Evolutionary conservation across 2,113 vertebrate species (phyloP).

Genomic region (Turdus rufiventris): DNA sequence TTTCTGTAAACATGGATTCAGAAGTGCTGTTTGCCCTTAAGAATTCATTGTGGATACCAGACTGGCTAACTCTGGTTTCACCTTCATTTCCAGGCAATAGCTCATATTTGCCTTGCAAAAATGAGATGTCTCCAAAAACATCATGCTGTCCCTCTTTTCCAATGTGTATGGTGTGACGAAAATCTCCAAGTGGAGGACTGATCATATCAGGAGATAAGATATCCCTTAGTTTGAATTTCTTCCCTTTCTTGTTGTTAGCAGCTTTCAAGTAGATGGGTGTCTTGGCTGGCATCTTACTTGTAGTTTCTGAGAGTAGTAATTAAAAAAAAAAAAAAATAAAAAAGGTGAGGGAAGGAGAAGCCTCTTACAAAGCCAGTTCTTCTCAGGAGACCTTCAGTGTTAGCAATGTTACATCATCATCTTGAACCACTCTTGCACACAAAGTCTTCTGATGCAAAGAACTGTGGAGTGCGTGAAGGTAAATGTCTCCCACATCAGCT

Average conservation of each 20-base stretch:
- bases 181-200: slow-evolving; percentile 95
- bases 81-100: slow-evolving; percentile 86
- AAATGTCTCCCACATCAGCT: neutral
- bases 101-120: slow-evolving; percentile 95
- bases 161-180: slow-evolving; percentile 97
- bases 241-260: slow-evolving; percentile 91
- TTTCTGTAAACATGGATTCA: slow-evolving; percentile 86
- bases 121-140: slow-evolving; percentile 96
- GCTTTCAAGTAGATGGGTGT: slow-evolving; percentile 97
- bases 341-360: neutral
- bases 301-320: neutral
- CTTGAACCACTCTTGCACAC: neutral
- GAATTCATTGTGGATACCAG: slow-evolving; percentile 83
- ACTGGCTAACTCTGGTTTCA: slow-evolving; percentile 71
- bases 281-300: slow-evolving; percentile 90
- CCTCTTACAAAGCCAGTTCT: neutral
- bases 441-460: neutral
- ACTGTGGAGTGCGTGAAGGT: neutral
- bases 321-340: neutral
- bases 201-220: slow-evolving; percentile 98
- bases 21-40: slow-evolving; percentile 92
- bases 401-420: slow-evolving; percentile 35
- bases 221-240: slow-evolving; percentile 93
- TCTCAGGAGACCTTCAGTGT: neutral
- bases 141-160: slow-evolving; percentile 92